Evolutionary conservation across 2,888 invertebrate species (phyloP).

Genomic region (Caenorhabditis sp.): DNA sequence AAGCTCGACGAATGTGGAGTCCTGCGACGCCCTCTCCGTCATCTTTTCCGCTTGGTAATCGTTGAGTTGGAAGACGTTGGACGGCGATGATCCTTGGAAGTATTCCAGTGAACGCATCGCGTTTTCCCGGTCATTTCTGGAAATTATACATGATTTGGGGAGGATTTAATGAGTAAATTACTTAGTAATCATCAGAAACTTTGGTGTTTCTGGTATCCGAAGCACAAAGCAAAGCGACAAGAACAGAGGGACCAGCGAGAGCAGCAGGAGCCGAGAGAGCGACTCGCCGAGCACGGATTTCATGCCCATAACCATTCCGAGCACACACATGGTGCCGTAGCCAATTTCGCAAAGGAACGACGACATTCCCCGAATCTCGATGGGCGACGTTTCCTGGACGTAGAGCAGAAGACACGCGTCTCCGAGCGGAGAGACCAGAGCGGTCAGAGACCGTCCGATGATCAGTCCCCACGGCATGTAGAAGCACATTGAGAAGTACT

Average conservation of each 20-base stretch:
- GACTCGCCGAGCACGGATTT: slow-evolving; percentile 70
- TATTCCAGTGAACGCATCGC: slow-evolving; percentile 69
- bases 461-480: slow-evolving; percentile 69
- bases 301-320: slow-evolving; percentile 74
- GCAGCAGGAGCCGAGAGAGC: slow-evolving; percentile 65
- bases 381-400: slow-evolving; percentile 72
- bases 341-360: slow-evolving; percentile 75
- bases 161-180: background rate
- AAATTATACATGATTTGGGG: background rate
- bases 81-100: slow-evolving; percentile 68
- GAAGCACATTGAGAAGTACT: slow-evolving; percentile 60
- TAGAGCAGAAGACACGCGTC: slow-evolving; percentile 74
- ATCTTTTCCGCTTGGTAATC: slow-evolving; percentile 65
- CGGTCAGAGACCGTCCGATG: slow-evolving; percentile 69
- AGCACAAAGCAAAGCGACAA: slow-evolving; percentile 67
- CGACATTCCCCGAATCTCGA: slow-evolving; percentile 69
- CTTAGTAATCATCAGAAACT: slow-evolving; percentile 72
- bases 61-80: slow-evolving; percentile 59
- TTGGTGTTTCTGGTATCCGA: slow-evolving; percentile 74
- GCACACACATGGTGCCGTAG: slow-evolving; percentile 72
- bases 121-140: slow-evolving; percentile 63
- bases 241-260: slow-evolving; percentile 68
- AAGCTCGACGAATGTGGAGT: slow-evolving; percentile 58
- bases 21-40: slow-evolving; percentile 24
- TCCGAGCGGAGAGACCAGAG: slow-evolving; percentile 69